Percentiles rank a stretch among this genome's conserved stretches.
phyloP scores from a whole-genome alignment of 2,113 vertebrate genomes.

The Solenodon paradoxus region DNA sequence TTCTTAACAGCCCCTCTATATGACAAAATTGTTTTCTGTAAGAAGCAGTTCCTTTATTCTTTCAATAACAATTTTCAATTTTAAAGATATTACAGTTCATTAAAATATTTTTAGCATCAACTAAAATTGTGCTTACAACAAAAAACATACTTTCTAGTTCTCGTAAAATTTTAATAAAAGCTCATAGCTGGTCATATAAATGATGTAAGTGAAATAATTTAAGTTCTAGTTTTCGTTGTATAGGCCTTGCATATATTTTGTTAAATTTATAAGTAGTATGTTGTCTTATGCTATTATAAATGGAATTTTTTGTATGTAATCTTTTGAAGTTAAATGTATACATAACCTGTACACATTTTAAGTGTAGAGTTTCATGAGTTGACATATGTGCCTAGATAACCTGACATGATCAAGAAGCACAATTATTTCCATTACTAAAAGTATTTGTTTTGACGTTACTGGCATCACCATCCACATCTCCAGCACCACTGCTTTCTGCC shows the following conservation, averaged over 20 bases:
- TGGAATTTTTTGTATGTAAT: not conserved
- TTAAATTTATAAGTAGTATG: not conserved
- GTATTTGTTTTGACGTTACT: not conserved
- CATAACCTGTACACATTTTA: not conserved
- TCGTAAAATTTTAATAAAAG: not conserved
- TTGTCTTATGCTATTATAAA: not conserved
- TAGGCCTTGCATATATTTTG: not conserved
- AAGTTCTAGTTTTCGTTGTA: not conserved
- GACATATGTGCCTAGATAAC: not conserved
- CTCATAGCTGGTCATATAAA: not conserved
- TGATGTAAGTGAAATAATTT: not conserved
- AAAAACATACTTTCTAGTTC: not conserved
- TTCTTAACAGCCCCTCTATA: not conserved
- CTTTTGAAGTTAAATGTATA: not conserved
- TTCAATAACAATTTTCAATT: not conserved
- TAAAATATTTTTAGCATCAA: not conserved
- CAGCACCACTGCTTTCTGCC: not conserved
- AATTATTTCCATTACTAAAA: not conserved
- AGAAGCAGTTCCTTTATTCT: not conserved
- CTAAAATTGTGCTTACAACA: not conserved
- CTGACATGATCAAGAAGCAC: not conserved
- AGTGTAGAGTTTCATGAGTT: not conserved
- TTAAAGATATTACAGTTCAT: not conserved
- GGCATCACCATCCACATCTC: not conserved
- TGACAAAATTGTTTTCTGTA: not conserved